A percentile compares a stretch with the other conserved stretches of the same genome.
Conservation (phyloP, 2,113 vertebrate genomes). For the Corythoichthys intestinalis region DNA sequence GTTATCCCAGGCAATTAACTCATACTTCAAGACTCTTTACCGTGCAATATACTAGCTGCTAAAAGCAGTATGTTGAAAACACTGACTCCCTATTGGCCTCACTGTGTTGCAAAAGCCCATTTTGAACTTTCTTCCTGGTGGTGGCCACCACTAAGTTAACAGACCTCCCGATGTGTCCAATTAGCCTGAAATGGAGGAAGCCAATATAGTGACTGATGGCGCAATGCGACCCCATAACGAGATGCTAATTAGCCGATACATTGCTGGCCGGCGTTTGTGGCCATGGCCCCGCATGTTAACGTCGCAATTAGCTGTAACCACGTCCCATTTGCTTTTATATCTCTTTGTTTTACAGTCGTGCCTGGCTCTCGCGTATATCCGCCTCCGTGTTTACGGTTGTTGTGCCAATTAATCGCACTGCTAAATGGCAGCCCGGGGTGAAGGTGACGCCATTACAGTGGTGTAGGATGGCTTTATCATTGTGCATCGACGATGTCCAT, state of each 20-base stretch:
- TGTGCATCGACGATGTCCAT: not conserved
- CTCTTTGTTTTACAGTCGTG: conserved; percentile 22
- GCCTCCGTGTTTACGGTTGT: conserved; percentile 18
- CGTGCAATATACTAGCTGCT: not conserved
- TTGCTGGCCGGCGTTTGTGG: conserved; percentile 7
- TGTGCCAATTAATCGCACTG: conserved; percentile 38
- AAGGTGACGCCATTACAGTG: not conserved
- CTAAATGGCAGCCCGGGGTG: conserved; percentile 39
- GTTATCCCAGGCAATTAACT: not conserved
- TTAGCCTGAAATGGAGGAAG: conserved; percentile 24
- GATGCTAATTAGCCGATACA: conserved; percentile 35
- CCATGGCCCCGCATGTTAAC: conserved; percentile 34
- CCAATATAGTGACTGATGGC: conserved; percentile 27
- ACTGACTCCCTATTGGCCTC: not conserved
- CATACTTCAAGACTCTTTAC: not conserved
- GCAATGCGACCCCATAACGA: conserved; percentile 14
- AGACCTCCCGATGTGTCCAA: conserved; percentile 15
- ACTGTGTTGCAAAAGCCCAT: not conserved
- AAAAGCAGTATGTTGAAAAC: not conserved
- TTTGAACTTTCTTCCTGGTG: not conserved
- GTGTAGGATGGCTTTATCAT: not conserved
- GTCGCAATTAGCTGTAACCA: conserved; percentile 20
- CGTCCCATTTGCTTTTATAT: conserved; percentile 34
- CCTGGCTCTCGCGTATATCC: not conserved
- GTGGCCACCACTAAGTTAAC: not conserved